Evolutionary conservation across 2,888 invertebrate species (phyloP).

Genomic region (Mesoligia furuncula): DNA sequence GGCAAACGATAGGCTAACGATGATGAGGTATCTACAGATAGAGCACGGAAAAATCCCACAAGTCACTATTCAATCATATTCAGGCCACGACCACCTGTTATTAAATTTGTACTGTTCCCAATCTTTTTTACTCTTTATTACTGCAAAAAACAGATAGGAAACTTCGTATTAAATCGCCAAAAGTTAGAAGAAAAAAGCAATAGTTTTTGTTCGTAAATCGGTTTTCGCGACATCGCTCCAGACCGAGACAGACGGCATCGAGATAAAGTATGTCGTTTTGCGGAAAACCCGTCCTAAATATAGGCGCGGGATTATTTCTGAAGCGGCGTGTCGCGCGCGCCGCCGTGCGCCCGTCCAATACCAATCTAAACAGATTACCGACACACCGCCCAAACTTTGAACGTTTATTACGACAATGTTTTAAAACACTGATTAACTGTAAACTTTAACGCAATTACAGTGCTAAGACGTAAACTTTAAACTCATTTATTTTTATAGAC

Average conservation of each 20-base stretch:
- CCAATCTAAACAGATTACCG: constrained; percentile 85
- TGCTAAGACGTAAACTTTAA: constrained; percentile 70
- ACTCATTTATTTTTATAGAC: constrained; percentile 67
- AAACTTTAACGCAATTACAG: constrained; percentile 73
- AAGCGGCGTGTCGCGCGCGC: constrained; percentile 80
- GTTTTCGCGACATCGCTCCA: constrained; percentile 64
- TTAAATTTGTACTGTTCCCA: background rate
- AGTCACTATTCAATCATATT: background rate
- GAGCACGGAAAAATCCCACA: background rate
- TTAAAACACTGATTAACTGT: constrained; percentile 75
- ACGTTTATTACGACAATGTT: constrained; percentile 80
- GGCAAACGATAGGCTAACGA: too few relatives aligned
- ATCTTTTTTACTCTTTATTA: constrained; percentile 5
- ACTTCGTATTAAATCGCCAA: constrained; percentile 16
- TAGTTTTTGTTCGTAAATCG: constrained; percentile 53
- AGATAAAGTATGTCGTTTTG: constrained; percentile 88
- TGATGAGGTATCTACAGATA: background rate
- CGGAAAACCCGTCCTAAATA: constrained; percentile 88
- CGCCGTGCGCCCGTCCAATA: constrained; percentile 76
- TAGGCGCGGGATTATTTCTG: constrained; percentile 87
- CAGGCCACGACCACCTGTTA: background rate
- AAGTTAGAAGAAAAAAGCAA: constrained; percentile 38
- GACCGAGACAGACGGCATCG: constrained; percentile 71
- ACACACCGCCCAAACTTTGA: constrained; percentile 75
- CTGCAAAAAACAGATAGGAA: constrained; percentile 10